A percentile compares a stretch with the other conserved stretches of the same genome.
phyloP scores from a whole-genome alignment of 2,888 invertebrate species.

The Lomographa bimaculata region DNA sequence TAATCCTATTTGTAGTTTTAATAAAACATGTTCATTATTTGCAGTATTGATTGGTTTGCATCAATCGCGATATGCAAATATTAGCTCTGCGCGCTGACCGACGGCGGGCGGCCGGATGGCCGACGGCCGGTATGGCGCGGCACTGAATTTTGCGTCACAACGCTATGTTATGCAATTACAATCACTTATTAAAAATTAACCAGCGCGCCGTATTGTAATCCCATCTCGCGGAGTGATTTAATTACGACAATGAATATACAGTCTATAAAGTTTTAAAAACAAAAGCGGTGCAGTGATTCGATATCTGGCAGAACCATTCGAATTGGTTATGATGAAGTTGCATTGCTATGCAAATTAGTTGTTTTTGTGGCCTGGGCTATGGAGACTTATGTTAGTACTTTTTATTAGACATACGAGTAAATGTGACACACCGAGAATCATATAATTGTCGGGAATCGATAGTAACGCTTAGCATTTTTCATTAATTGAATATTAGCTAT shows the following conservation, averaged over 20 bases:
- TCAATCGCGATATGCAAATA: constrained; percentile 82
- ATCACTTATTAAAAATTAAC: constrained; percentile 79
- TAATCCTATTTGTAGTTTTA: constrained; percentile 69
- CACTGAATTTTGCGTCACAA: constrained; percentile 66
- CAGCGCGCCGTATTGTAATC: constrained; percentile 33
- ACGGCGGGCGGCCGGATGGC: constrained; percentile 22
- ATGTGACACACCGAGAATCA: no score
- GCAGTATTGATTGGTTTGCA: constrained; percentile 80
- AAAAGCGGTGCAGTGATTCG: constrained; percentile 13
- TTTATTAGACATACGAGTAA: no score
- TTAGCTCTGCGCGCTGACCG: constrained; percentile 70
- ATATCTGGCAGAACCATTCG: no score
- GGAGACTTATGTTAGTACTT: no score
- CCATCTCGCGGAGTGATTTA: constrained; percentile 26
- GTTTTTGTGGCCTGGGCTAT: no score
- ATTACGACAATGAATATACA: constrained; percentile 17
- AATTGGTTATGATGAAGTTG: no score
- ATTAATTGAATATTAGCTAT: no score
- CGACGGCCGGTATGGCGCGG: constrained; percentile 9
- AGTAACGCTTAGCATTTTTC: no score
- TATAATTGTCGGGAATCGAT: no score
- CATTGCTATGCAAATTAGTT: no score
- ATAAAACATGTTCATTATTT: constrained; percentile 78
- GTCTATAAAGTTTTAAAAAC: constrained; percentile 19
- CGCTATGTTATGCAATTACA: constrained; percentile 76